Evolutionary conservation across 2,888 invertebrate species (phyloP).

Genomic region (Nysson spinosus): DNA sequence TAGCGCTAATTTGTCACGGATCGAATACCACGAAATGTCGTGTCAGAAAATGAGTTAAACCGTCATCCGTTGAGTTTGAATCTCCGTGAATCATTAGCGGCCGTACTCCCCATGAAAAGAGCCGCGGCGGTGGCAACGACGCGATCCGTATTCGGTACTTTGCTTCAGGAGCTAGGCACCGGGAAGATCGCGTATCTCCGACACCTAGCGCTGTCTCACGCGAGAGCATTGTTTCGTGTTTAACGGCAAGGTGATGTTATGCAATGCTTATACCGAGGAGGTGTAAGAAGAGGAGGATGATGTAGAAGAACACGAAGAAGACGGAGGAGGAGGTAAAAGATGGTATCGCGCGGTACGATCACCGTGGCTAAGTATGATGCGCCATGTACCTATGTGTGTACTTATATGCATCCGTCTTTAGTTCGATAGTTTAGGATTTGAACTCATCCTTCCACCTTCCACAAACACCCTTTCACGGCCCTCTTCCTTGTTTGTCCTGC

Average conservation of each 20-base stretch:
- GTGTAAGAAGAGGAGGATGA: constrained; percentile 38
- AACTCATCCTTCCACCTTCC: constrained; percentile 12
- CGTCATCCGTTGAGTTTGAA: constrained; percentile 11
- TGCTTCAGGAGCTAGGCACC: constrained; percentile 54
- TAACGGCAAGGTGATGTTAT: constrained; percentile 74
- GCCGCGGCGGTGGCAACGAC: constrained; percentile 43
- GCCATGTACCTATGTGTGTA: constrained; percentile 51
- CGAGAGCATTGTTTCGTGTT: constrained; percentile 72
- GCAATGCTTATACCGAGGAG: constrained; percentile 60
- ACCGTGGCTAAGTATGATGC: constrained; percentile 64
- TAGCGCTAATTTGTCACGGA: constrained; percentile 33
- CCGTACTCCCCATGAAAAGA: constrained; percentile 46
- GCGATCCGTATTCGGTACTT: constrained; percentile 47
- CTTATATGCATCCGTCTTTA: constrained; percentile 51
- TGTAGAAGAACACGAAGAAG: constrained; percentile 51
- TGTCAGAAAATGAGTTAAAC: constrained; percentile 1
- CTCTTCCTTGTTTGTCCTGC: too few species aligned
- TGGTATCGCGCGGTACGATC: constrained; percentile 64
- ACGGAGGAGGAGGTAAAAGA: constrained; percentile 57
- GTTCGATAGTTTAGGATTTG: constrained; percentile 13
- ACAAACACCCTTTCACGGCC: too few species aligned
- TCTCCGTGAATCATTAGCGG: constrained; percentile 52
- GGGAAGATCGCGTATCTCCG: constrained; percentile 63
- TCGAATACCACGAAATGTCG: constrained; percentile 24
- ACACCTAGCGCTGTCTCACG: constrained; percentile 67